Base-by-base conservation (phyloP, 2,888 invertebrate genomes). In the Apamea anceps region DNA sequence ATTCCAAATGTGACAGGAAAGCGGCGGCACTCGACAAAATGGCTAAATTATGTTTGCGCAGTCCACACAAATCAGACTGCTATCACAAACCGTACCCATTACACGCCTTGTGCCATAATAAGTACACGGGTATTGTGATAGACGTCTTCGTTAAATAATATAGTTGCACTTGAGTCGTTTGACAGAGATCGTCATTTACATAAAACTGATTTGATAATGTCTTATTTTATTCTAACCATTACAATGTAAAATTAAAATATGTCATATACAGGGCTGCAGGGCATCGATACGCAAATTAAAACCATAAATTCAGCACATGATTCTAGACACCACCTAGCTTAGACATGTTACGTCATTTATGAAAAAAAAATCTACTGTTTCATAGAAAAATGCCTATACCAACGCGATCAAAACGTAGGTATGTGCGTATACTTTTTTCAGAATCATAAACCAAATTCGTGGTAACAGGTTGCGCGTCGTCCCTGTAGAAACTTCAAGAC, bases 1-100 rank as follows among this genome's bases (percentile, higher is more conserved):
- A 81, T 81, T 72, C 67, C 66, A 72, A 81, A 81, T 62, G 67
- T 72, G 72, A 77, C 81, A 72, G 66, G 51, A 77, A 81, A 81
- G 66, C 67, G 18, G 15, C 10, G 32, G 18, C 60, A 72, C 71
- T 77, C 81, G 60, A 81, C 66, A 81, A 77, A 81, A 81, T 71
- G 45, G 28, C 54, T 81, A 81, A 81, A 77, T 81, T 72, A 81
- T 81, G 62, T 81, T 62, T 77, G 81, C 71, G 54, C 45, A 67
- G 71, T 32, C 51, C 37, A 77, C 75, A 77, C 67, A 81, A 77
- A 77, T 81, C 75, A 76, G 70, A 81, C 63, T 81, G 70, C 81
- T 81, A 81, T 76, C 62, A 76, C 80, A 63, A 80, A 70, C 54
- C 75, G 45, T 70, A 57, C 54, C 75, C 75, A 75, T 70, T 80